A percentile compares a stretch with the other conserved stretches of the same genome.
Evolutionary conservation across 2,888 invertebrate species (phyloP).

Genomic region (Leuctra nigra): DNA sequence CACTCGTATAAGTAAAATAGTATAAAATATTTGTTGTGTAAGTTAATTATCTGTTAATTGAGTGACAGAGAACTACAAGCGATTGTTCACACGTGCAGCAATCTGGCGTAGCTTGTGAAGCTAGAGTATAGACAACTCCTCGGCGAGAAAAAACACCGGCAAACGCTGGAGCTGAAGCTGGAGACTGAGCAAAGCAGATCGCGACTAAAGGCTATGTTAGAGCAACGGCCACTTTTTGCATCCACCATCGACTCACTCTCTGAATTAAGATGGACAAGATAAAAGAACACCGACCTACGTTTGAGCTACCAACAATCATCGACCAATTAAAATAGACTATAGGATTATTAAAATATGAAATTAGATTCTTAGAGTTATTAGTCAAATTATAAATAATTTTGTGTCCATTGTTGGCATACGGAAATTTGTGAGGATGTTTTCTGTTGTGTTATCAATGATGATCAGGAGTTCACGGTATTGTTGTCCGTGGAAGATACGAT

Average conservation of each 20-base stretch:
- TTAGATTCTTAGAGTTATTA: conserved; percentile 4
- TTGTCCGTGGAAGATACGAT: no score
- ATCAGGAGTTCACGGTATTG: no score
- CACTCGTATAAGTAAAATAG: no score
- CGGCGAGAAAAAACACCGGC: no score
- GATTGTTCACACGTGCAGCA: neutral
- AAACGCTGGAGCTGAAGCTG: no score
- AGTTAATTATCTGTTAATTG: conserved; percentile 24
- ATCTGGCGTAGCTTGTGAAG: no score
- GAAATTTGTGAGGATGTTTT: no score
- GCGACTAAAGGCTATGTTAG: no score
- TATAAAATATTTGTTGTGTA: neutral
- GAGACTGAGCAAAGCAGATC: no score
- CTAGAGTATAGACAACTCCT: no score
- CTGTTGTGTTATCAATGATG: no score
- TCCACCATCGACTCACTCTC: neutral
- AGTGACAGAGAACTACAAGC: conserved; percentile 8
- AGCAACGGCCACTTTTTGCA: conserved; percentile 5
- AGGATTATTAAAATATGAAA: conserved; percentile 12
- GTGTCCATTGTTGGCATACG: neutral
- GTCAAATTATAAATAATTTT: conserved; percentile 8
- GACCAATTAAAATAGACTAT: conserved; percentile 11
- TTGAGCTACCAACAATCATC: conserved; percentile 8
- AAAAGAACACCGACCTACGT: conserved; percentile 17
- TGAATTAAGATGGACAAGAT: conserved; percentile 24